These are phyloP conservation scores for Chlorospingus semifuscus DNA, from an alignment of 2,797 vertebrate species.

Conservation along the genomic window DNA sequence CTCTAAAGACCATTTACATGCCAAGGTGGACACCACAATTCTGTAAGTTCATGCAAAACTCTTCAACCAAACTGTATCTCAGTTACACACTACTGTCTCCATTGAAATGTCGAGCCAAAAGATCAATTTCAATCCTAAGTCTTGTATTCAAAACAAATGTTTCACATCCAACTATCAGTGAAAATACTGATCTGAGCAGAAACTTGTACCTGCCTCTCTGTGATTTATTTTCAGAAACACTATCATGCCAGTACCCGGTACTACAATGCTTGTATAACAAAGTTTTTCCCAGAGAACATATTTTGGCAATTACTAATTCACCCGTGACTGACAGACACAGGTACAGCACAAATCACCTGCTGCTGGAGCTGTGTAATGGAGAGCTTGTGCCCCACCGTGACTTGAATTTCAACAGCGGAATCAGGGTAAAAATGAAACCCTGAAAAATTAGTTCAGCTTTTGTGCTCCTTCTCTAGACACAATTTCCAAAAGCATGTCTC, in stretches of 20 bases:
- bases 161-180: neutral
- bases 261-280: neutral
- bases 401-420: neutral
- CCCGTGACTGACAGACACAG: neutral
- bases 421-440: neutral
- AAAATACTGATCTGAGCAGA: neutral
- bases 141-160: neutral
- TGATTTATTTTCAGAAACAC: neutral
- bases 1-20: neutral
- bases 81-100: neutral
- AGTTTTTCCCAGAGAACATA: neutral
- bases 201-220: neutral
- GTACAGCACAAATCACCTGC: neutral
- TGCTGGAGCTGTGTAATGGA: neutral
- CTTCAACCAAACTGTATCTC: neutral
- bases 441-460: neutral
- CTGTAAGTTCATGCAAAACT: neutral
- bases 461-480: neutral
- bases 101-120: neutral
- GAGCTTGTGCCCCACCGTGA: neutral
- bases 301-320: neutral
- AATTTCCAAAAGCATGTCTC: neutral
- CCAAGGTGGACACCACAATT: neutral
- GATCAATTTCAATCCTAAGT: neutral
- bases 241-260: neutral